phyloP scores from a whole-genome alignment of 2,888 invertebrate genomes.

The Parnassius glacialis region DNA sequence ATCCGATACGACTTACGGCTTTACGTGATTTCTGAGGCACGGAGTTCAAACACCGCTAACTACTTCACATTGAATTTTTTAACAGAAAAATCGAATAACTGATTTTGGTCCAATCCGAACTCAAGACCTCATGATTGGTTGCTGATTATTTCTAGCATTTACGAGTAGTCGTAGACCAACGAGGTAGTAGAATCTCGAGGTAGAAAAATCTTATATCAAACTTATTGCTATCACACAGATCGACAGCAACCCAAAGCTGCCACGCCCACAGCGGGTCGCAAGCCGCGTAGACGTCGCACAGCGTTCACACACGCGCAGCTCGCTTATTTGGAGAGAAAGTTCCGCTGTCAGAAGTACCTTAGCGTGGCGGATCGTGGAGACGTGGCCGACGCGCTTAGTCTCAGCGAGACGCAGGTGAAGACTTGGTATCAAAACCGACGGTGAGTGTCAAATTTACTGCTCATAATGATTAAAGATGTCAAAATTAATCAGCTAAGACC shows the following conservation, averaged over 20 bases:
- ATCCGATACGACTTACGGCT: no score
- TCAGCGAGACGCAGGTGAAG: constrained; percentile 97
- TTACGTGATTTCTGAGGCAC: no score
- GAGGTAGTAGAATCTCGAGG: no score
- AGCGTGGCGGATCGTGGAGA: constrained; percentile 96
- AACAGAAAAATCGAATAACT: no score
- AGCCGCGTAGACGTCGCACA: constrained; percentile 91
- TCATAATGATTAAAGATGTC: no score
- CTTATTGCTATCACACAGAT: constrained; percentile 37
- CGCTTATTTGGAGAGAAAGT: constrained; percentile 94
- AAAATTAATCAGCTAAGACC: no score
- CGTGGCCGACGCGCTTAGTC: constrained; percentile 93
- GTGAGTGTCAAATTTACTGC: constrained; percentile 57
- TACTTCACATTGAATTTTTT: no score
- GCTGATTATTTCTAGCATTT: no score
- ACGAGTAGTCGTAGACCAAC: no score
- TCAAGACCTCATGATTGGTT: no score
- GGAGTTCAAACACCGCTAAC: no score
- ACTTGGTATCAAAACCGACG: constrained; percentile 96
- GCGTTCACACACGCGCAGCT: constrained; percentile 97
- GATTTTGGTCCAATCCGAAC: no score
- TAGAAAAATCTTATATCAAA: not conserved
- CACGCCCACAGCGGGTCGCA: constrained; percentile 81
- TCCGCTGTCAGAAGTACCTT: constrained; percentile 95
- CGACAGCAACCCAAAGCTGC: constrained; percentile 44